phyloP scores from a whole-genome alignment of 1,140 invertebrate species.

The Reticulitermes speratus region DNA sequence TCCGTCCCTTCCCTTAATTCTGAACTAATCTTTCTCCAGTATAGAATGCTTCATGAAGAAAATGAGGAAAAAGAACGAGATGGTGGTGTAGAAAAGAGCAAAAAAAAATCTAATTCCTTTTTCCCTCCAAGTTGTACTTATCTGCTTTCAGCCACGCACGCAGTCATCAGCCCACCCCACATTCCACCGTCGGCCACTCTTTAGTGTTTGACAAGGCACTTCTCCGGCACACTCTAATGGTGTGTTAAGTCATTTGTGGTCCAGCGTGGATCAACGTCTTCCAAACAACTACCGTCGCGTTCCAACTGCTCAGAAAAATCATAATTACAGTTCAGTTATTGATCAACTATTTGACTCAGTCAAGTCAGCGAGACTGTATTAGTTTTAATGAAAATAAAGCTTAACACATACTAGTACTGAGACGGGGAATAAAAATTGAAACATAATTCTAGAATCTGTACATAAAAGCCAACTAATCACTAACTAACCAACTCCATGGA shows the following conservation, averaged over 20 bases:
- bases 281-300: not conserved
- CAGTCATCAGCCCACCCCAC: not conserved
- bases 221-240: not conserved
- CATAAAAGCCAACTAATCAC: too few relatives aligned
- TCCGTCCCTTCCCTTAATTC: not conserved
- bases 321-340: not conserved
- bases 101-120: constrained; percentile 15
- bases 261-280: not conserved
- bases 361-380: too few relatives aligned
- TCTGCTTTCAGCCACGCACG: not conserved
- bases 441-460: too few relatives aligned
- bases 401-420: too few relatives aligned
- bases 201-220: not conserved
- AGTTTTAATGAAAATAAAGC: too few relatives aligned
- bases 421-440: too few relatives aligned
- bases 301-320: not conserved
- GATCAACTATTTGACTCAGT: not conserved
- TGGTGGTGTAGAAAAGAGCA: not conserved
- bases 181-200: not conserved
- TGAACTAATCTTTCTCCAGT: not conserved
- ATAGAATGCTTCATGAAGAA: not conserved
- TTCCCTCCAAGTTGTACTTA: not conserved
- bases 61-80: not conserved
- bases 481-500: too few relatives aligned
- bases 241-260: not conserved